These are phyloP conservation scores for Dugesia japonica DNA, from an alignment of 2,888 invertebrate species.

Conservation along the genomic window DNA sequence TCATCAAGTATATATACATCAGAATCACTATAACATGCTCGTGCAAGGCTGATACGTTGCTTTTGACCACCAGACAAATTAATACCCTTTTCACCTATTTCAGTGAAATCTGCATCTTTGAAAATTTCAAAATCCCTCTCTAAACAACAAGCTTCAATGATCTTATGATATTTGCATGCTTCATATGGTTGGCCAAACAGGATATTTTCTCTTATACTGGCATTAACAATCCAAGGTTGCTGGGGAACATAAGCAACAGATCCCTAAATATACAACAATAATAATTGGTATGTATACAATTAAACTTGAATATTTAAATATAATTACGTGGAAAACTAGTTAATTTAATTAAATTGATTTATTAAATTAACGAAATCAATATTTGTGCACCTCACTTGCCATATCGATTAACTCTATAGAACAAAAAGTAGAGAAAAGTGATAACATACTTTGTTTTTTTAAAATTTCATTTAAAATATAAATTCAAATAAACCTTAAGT, in stretches of 20 bases:
- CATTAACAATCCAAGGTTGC: slow-evolving; percentile 62
- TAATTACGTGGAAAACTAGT: too few species aligned
- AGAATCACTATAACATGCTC: slow-evolving; percentile 47
- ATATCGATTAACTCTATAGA: too few species aligned
- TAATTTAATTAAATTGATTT: too few species aligned
- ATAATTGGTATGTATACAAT: not conserved
- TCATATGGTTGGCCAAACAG: slow-evolving; percentile 64
- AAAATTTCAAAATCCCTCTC: slow-evolving; percentile 58
- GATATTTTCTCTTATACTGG: slow-evolving; percentile 74
- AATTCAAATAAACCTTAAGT: too few species aligned
- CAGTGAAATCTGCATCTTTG: slow-evolving; percentile 66
- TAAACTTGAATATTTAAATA: too few species aligned
- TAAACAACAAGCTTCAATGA: slow-evolving; percentile 55
- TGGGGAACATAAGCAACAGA: slow-evolving; percentile 58
- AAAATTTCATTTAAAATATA: too few species aligned
- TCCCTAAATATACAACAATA: slow-evolving; percentile 47
- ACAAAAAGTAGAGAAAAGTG: too few species aligned
- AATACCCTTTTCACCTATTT: slow-evolving; percentile 61
- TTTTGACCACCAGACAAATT: slow-evolving; percentile 48
- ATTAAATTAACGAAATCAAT: too few species aligned
- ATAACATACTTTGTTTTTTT: too few species aligned
- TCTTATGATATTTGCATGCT: slow-evolving; percentile 49
- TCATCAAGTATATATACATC: slow-evolving; percentile 75
- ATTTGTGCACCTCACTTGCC: too few species aligned
- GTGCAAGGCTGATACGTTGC: slow-evolving; percentile 46